Base-by-base conservation (phyloP, 2,113 vertebrate genomes). In the Elanoides forficatus region DNA sequence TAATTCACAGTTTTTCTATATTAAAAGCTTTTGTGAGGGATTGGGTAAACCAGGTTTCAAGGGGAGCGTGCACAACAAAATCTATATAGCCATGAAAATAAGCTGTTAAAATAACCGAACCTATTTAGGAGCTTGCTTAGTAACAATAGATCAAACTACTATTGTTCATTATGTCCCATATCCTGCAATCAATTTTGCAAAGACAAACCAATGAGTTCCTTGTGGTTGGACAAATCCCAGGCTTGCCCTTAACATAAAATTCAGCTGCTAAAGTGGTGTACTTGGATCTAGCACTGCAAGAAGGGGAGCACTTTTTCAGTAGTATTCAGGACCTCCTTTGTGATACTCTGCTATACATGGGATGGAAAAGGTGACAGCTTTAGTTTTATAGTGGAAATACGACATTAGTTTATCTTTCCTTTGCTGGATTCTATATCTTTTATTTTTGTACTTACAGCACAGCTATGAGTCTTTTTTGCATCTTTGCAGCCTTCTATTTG, bases 331-430 rank as follows among this genome's bases (percentile, higher is more conserved):
- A 13, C 25, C 15, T 52, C 29, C 81, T 42, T 12, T 40, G 45
- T 48, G 27, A 14, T 32, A 8, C 17, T 58, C 36, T 19, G 15
- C 43, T 75, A 0, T 9, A 9, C 2, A 0, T 22, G 38, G 40
- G 19, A 7, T 73, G 42, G 52, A 58, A 56, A 75, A 79, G 21
- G 13, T 18, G 53, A 48, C n/a, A 63, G 65, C 27, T 12, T 53
- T 73, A 59, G n/a, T 18, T 59, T 92, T 58, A 55, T 7, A 47
- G 4, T n/a, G 17, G 25, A 90, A 90, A 50, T 38, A 42, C 0
- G 0, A 76, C 21, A 82, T 38, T 11, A 30, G 47, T 60, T 78
- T 53, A 23, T 19, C 7, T 81, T 65, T 34, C 29, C 8, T 76
- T 80, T 87, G 19, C 43, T 62, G 14, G 20, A 21, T 30, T 32